Evolutionary conservation across 2,797 vertebrate genomes (phyloP), one percentile per base, ranked within the genome.

Genomic region (Dendrocincla fuliginosa): DNA sequence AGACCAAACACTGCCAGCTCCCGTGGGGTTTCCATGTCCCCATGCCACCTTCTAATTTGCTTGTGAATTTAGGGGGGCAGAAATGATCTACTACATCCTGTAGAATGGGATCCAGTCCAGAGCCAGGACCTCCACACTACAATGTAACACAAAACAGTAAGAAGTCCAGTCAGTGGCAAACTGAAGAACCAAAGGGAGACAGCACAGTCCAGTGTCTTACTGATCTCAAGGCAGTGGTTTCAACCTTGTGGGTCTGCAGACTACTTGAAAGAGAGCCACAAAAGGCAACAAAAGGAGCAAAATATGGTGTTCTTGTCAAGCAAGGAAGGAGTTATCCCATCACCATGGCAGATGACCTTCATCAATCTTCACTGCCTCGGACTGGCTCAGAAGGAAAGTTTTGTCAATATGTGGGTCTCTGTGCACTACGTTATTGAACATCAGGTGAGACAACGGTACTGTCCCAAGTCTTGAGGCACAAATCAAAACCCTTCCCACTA

Each of bases 1-100:
- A 50, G 0, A n/a, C n/a, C n/a, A n/a, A 70, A 46, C 49, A 24
- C 25, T 5, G 3, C 0, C 0, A 30, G 47, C 30, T 74, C 30
- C 52, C 2, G 1, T 1, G 2, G 18, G 14, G 13, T 13, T 69
- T 73, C 84, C 6, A 0, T 10, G 57, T 12, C 8, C 19, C 47
- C 30, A 16, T 3, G 10, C 35, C 16, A 18, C 22, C 63, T 77
- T 44, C 65, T 13, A 8, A 64, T 12, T n/a, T 10, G 16, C 24
- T 46, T 44, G 33, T 16, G 35, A 63, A 49, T 68, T 75, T 35
- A 41, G 42, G 4, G 46, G 60, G 27, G 5, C 53, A 71, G 46
- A n/a, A 81, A 57, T 4, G 11, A 64, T 30, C 39, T 18, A 32
- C 46, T 9, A 9, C 13, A 30, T 10, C 14, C 23, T 69, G 33